These are phyloP conservation scores for Lordiphosa mommai DNA, from an alignment of 1,140 invertebrate genomes.

Conservation along the genomic window DNA sequence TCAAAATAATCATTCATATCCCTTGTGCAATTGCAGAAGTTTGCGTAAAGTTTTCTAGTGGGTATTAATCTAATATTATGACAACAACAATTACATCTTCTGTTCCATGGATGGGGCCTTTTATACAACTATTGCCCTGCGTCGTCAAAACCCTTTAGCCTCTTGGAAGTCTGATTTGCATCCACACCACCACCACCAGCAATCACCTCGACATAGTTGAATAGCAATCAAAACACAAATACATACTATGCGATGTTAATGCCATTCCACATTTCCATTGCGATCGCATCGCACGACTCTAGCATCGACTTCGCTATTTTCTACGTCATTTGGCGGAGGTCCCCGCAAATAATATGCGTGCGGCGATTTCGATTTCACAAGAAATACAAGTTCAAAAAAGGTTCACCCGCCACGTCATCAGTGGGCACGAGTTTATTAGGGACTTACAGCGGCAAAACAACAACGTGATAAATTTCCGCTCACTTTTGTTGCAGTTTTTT, in stretches of 20 bases:
- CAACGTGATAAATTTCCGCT: conserved; percentile 18
- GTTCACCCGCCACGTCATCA: neutral
- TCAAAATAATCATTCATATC: too few species aligned
- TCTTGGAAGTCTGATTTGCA: neutral
- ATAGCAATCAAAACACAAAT: neutral
- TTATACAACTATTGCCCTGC: neutral
- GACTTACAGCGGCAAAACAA: conserved; percentile 10
- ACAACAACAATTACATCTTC: too few species aligned
- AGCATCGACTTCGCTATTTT: neutral
- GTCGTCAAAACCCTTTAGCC: neutral
- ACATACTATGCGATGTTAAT: neutral
- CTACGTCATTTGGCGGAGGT: conserved; percentile 1
- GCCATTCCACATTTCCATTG: neutral
- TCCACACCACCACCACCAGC: conserved; percentile 5
- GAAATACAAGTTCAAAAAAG: neutral
- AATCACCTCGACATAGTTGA: conserved; percentile 47
- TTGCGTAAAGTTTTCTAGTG: too few species aligned
- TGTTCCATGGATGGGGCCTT: too few species aligned
- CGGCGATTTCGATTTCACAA: neutral
- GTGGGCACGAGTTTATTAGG: neutral
- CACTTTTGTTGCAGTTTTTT: neutral
- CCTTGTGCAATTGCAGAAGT: too few species aligned
- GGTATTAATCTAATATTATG: too few species aligned
- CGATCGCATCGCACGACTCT: neutral
- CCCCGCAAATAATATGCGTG: neutral